Conservation (phyloP, 2,797 vertebrate species). For the Centroberyx gerrardi region DNA sequence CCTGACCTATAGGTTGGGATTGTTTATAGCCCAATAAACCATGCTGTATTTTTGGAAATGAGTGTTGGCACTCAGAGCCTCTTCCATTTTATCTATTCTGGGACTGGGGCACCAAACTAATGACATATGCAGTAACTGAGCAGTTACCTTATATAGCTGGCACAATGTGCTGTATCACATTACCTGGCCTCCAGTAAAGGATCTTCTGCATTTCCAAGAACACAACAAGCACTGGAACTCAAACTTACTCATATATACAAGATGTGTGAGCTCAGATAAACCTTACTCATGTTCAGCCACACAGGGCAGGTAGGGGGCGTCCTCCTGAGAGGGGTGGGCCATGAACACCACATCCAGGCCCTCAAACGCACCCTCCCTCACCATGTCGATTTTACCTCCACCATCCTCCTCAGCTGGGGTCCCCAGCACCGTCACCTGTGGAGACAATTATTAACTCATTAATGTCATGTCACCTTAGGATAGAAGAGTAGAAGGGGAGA, state of each 20-base stretch:
- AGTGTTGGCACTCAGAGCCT: no score
- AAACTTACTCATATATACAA: background rate
- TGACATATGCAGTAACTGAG: background rate
- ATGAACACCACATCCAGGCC: constrained; percentile 89
- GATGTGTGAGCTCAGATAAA: background rate
- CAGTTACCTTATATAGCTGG: background rate
- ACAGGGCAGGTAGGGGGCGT: constrained; percentile 86
- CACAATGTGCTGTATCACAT: background rate
- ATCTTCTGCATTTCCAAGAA: background rate
- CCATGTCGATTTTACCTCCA: constrained; percentile 89
- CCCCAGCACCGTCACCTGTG: constrained; percentile 88
- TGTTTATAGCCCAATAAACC: no score
- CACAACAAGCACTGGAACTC: background rate
- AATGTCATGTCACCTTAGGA: no score
- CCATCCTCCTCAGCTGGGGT: constrained; percentile 91
- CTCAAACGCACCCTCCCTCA: constrained; percentile 88
- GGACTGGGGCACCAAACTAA: background rate
- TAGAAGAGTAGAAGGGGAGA: no score
- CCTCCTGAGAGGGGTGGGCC: constrained; percentile 90
- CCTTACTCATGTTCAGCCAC: constrained; percentile 89
- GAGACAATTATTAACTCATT: constrained; percentile 21
- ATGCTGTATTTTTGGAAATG: no score
- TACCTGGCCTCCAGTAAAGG: background rate
- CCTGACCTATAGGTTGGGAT: no score
- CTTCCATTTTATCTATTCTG: background rate